Base-by-base conservation (phyloP, 1,140 invertebrate species). In the Nixonia krombeini region DNA sequence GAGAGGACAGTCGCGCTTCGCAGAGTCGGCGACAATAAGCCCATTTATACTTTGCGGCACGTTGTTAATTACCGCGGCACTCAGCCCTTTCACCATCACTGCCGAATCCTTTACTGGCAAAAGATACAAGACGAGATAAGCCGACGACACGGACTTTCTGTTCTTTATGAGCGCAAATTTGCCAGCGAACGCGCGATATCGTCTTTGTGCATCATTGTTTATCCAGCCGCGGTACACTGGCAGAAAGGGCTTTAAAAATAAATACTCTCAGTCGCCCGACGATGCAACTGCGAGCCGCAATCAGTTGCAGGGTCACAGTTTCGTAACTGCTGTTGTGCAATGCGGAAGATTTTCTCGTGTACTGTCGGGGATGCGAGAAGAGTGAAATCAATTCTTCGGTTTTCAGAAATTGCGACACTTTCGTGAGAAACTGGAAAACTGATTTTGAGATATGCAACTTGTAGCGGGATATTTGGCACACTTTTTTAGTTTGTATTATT, bases 61-160 rank as follows among this genome's bases (percentile, higher is more conserved):
- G 65, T 67, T 66, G 72, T 73, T 80, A 79, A 80, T 80, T 79
- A 79, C 78, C 73, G 46, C 66, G 49, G 70, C 65, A 68, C 58
- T 59, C 64, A 64, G 46, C 57, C 61, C 53, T 35, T 72, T 64
- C 64, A 56, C 21, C 44, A 26, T 10, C 41, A 31, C 50, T 41
- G 63, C 40, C 65, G 57, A 76, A 72, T 40, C 61, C 67, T 72
- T 75, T 75, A 26, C 51, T 44, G 31, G 53, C 55, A 21, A 62
- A 56, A 55, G 52, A 53, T 56, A 38, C 51, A 55, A 38, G 28
- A 57, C 28, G 47, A 62, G 38, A 56, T 58, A 63, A 71, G 56
- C 50, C 33, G 41, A 38, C 53, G 12, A 26, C 18, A 31, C 21
- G 18, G 28, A 55, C 35, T 47, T 46, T 18, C 49, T 16, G 33